These are phyloP conservation scores for Cylloceria caligata DNA, from an alignment of 2,888 invertebrate species.

Conservation along the genomic window DNA sequence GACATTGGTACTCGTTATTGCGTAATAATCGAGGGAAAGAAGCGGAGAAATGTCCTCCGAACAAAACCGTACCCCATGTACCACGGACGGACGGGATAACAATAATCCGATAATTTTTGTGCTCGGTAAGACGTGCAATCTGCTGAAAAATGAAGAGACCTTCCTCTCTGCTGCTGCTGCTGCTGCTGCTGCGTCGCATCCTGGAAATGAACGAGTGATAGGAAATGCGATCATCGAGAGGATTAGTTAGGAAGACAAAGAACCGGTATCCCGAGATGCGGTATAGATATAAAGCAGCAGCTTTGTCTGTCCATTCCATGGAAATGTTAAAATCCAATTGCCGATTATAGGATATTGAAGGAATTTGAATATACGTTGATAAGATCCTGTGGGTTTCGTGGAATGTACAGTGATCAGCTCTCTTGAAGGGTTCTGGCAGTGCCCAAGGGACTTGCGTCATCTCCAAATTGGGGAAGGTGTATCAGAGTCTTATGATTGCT, in stretches of 20 bases:
- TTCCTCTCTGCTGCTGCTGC: background rate
- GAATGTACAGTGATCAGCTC: background rate
- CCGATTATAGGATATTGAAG: slow-evolving; percentile 27
- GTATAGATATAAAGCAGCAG: slow-evolving; percentile 1
- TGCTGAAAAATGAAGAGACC: slow-evolving; percentile 35
- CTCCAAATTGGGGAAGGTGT: slow-evolving; percentile 63
- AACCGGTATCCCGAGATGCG: background rate
- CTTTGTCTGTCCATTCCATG: background rate
- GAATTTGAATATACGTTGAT: slow-evolving; percentile 47
- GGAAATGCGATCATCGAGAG: slow-evolving; percentile 46
- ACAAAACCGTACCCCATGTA: background rate
- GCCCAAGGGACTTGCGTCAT: slow-evolving; percentile 28
- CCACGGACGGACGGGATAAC: slow-evolving; percentile 5
- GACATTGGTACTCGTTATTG: background rate
- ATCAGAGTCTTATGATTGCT: slow-evolving; percentile 69
- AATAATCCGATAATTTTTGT: slow-evolving; percentile 57
- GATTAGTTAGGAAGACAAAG: slow-evolving; percentile 40
- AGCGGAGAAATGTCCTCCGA: background rate
- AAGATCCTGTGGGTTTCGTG: slow-evolving; percentile 14
- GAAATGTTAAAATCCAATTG: slow-evolving; percentile 38
- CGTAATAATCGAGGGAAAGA: background rate
- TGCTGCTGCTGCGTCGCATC: background rate
- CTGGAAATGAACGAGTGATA: slow-evolving; percentile 36
- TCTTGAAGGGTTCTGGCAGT: slow-evolving; percentile 27
- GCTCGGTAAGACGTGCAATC: slow-evolving; percentile 15